These are phyloP conservation scores for Philopedon plagiatum DNA, from an alignment of 2,888 invertebrate species.

Conservation along the genomic window DNA sequence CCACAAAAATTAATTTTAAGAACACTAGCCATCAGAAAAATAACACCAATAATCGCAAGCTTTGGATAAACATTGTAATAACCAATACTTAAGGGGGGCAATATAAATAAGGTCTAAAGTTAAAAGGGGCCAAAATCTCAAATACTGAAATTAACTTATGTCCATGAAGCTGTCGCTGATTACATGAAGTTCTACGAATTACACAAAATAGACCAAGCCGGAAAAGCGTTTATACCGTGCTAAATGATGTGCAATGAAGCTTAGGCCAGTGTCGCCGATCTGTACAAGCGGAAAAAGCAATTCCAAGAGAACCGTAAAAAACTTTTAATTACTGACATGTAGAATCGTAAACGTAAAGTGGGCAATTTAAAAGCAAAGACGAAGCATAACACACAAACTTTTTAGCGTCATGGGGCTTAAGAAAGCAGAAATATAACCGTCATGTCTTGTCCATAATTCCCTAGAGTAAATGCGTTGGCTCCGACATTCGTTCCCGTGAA, in stretches of 20 bases:
- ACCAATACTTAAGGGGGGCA: too few relatives aligned
- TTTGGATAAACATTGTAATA: too few relatives aligned
- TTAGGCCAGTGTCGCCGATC: not conserved
- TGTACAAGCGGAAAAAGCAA: not conserved
- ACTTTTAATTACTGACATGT: conserved; percentile 23
- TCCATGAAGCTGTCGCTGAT: too few relatives aligned
- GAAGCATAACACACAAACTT: conserved; percentile 49
- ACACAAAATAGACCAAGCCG: too few relatives aligned
- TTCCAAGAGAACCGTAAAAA: conserved; percentile 8
- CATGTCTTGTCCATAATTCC: conserved; percentile 61
- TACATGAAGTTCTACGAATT: too few relatives aligned
- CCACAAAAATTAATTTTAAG: too few relatives aligned
- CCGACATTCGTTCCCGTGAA: conserved; percentile 42
- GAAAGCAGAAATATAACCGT: conserved; percentile 57
- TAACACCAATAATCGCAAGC: too few relatives aligned
- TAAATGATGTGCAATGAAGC: not conserved
- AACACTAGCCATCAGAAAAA: too few relatives aligned
- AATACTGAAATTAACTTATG: too few relatives aligned
- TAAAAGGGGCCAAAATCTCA: too few relatives aligned
- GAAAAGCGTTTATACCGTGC: not conserved
- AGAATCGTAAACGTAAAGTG: conserved; percentile 43
- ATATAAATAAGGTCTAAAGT: too few relatives aligned
- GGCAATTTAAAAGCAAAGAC: conserved; percentile 51
- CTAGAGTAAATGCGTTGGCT: conserved; percentile 30
- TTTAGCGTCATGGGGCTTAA: conserved; percentile 54